Evolutionary conservation across 1,140 invertebrate genomes (phyloP).

Genomic region (Leptestheria dahalacensis): DNA sequence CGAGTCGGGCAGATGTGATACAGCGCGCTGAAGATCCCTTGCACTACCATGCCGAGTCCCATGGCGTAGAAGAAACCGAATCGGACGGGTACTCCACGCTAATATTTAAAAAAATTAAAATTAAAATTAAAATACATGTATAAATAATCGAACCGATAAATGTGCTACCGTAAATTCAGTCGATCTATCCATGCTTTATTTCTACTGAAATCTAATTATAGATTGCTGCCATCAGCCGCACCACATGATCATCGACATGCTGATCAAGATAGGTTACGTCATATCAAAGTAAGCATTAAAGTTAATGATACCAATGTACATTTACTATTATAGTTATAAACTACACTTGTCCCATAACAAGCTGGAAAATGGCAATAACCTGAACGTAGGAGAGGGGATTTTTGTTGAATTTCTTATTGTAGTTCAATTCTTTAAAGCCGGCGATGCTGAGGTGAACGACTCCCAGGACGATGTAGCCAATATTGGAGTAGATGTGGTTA

Average conservation of each 20-base stretch:
- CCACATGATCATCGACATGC: too few species aligned
- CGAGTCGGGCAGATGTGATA: constrained; percentile 5
- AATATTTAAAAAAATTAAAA: too few species aligned
- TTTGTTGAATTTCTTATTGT: not conserved
- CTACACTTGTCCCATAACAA: not conserved
- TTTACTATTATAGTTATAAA: too few species aligned
- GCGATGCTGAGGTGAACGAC: constrained; percentile 35
- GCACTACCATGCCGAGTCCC: constrained; percentile 1
- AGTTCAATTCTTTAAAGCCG: not conserved
- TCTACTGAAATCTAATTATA: too few species aligned
- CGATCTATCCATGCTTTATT: too few species aligned
- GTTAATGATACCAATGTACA: too few species aligned
- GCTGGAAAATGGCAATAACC: not conserved
- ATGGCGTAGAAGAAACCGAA: constrained; percentile 8
- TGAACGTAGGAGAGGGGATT: not conserved
- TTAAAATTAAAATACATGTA: too few species aligned
- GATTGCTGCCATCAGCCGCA: too few species aligned
- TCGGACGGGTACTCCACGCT: not conserved
- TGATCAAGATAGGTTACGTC: too few species aligned
- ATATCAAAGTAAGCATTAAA: too few species aligned
- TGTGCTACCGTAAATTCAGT: too few species aligned
- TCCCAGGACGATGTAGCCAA: constrained; percentile 72
- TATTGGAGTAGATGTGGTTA: constrained; percentile 77
- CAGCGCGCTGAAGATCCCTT: constrained; percentile 1
- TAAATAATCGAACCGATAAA: too few species aligned